These are phyloP conservation scores for Galaxea fascicularis DNA, from an alignment of 92 coral and sea anemone species.

Conservation along the genomic window DNA sequence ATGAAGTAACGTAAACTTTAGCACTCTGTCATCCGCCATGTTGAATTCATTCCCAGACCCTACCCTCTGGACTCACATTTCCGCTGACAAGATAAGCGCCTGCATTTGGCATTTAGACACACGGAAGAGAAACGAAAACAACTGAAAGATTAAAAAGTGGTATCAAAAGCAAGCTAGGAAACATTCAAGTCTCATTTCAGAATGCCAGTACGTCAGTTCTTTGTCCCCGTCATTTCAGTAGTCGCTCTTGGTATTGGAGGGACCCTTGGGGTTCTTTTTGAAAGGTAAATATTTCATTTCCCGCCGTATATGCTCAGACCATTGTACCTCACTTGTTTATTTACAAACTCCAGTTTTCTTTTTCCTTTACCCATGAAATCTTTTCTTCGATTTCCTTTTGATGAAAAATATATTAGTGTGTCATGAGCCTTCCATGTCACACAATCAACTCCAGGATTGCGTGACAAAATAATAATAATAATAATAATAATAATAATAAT, in stretches of 20 bases:
- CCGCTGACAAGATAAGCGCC: neutral
- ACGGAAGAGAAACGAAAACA: neutral
- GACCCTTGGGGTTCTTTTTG: slow-evolving; percentile 58
- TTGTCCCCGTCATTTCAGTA: slow-evolving; percentile 46
- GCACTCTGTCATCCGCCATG: slow-evolving; percentile 56
- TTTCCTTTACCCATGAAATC: neutral
- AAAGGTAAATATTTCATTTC: slow-evolving; percentile 46
- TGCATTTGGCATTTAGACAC: neutral
- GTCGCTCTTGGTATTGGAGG: slow-evolving; percentile 76
- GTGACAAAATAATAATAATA: too few species aligned
- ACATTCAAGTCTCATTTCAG: neutral
- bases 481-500: too few species aligned
- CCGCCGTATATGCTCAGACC: too few species aligned
- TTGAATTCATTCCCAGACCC: slow-evolving; percentile 19
- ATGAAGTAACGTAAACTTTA: slow-evolving; percentile 70
- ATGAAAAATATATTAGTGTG: too few species aligned
- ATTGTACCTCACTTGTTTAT: neutral
- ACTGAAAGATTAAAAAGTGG: too few species aligned
- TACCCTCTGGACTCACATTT: neutral
- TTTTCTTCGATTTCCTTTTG: too few species aligned
- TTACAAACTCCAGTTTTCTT: too few species aligned
- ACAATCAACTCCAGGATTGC: too few species aligned
- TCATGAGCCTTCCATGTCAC: too few species aligned
- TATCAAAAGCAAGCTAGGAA: too few species aligned
- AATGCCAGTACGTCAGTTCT: slow-evolving; percentile 45